Evolutionary conservation across 92 coral and sea anemone species (phyloP).

Genomic region (Palythoa caribaeorum): DNA sequence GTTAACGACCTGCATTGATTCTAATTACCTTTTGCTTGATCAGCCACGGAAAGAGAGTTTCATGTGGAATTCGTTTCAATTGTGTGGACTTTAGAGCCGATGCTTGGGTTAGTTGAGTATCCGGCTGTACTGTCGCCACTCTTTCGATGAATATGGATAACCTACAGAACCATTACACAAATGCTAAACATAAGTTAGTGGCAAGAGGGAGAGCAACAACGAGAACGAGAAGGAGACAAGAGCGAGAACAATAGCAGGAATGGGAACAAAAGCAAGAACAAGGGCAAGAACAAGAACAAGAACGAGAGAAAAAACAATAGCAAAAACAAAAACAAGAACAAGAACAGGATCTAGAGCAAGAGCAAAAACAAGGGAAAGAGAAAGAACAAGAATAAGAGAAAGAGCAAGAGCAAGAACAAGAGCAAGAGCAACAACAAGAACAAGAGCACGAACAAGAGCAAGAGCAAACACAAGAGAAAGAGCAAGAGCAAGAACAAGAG

Average conservation of each 20-base stretch:
- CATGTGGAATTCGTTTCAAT: background rate
- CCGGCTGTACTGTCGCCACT: background rate
- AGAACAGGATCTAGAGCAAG: background rate
- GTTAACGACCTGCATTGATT: background rate
- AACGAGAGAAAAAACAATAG: background rate
- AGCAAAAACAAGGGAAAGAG: background rate
- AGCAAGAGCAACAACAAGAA: background rate
- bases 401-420: background rate
- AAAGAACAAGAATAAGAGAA: background rate
- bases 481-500: background rate
- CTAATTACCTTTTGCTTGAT: slow-evolving; percentile 1
- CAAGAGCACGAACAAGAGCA: background rate
- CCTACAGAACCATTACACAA: background rate
- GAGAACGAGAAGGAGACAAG: background rate
- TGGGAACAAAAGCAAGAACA: background rate
- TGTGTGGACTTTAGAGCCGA: slow-evolving; percentile 30
- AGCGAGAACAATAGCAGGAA: background rate
- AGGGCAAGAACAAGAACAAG: background rate
- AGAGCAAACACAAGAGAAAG: background rate
- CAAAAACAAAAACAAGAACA: background rate
- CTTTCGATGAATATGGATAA: slow-evolving; percentile 10
- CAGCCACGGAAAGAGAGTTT: background rate
- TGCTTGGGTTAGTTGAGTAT: slow-evolving; percentile 21
- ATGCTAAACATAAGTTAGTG: background rate
- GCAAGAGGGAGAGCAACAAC: background rate